Evolutionary conservation across 1,140 invertebrate species (phyloP).

Genomic region (Leptinotarsa texana): DNA sequence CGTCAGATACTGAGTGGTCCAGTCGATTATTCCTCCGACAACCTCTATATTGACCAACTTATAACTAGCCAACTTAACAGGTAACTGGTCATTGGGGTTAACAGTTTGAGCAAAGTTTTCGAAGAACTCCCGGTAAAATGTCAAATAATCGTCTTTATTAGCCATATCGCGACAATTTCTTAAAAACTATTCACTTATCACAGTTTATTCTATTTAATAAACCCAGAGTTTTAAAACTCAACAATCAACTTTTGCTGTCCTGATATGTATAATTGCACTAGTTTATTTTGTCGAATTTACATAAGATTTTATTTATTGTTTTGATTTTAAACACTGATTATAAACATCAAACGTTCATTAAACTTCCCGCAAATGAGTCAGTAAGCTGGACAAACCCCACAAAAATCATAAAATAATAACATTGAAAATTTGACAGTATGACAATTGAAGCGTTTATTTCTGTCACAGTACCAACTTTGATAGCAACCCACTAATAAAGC

Average conservation of each 20-base stretch:
- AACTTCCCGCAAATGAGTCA: not conserved
- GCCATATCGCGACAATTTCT: constrained; percentile 44
- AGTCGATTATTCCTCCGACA: constrained; percentile 75
- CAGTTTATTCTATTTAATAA: constrained; percentile 23
- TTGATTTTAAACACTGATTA: not conserved
- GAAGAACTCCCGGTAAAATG: constrained; percentile 70
- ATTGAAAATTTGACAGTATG: not conserved
- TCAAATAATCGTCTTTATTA: constrained; percentile 68
- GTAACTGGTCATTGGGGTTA: constrained; percentile 72
- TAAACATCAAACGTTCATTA: not conserved
- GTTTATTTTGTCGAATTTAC: constrained; percentile 23
- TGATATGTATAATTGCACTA: constrained; percentile 44
- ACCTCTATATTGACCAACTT: constrained; percentile 71
- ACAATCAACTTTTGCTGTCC: constrained; percentile 24
- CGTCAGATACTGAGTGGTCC: constrained; percentile 75
- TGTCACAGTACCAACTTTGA: not conserved
- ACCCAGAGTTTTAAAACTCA: constrained; percentile 26
- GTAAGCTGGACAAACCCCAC: not conserved
- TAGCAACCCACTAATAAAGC: not conserved
- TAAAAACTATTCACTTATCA: constrained; percentile 19
- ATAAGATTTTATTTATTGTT: not conserved
- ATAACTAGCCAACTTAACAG: constrained; percentile 70
- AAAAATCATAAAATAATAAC: not conserved
- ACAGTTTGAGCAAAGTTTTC: constrained; percentile 68
- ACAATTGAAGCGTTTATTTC: constrained; percentile 4